Conservation (phyloP, 2,888 invertebrate genomes). For the Tigriopus californicus region DNA sequence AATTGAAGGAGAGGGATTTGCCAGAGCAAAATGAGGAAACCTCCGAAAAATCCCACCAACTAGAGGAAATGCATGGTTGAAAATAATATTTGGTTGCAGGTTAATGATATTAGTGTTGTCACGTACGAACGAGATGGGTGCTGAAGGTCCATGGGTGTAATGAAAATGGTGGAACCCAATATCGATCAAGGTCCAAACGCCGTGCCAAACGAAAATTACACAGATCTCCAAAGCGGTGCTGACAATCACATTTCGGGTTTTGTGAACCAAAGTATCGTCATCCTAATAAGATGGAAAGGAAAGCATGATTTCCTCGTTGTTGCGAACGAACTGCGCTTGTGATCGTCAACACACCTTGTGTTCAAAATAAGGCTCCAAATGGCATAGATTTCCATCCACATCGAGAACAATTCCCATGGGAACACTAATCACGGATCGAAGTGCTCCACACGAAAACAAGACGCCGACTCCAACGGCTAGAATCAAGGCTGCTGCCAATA, state of each 20-base stretch:
- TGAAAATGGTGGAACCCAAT: neutral
- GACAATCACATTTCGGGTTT: neutral
- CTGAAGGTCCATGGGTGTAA: too few species aligned
- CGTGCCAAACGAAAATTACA: neutral
- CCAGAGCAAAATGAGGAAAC: neutral
- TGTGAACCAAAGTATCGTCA: neutral
- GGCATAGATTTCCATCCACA: neutral
- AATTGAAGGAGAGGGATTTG: neutral
- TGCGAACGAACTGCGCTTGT: too few species aligned
- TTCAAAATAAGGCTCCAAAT: neutral
- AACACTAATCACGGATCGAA: neutral
- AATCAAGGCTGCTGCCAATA: neutral
- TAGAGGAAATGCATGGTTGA: too few species aligned
- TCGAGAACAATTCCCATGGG: neutral
- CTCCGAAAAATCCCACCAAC: neutral
- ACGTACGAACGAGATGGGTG: too few species aligned
- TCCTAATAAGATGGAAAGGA: too few species aligned
- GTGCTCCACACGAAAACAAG: neutral
- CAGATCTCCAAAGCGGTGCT: neutral
- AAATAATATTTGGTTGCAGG: neutral
- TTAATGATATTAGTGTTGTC: too few species aligned
- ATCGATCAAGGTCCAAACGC: neutral
- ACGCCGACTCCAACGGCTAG: neutral
- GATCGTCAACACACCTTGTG: neutral
- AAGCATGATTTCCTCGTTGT: too few species aligned